Evolutionary conservation across 1,140 invertebrate species (phyloP).

Genomic region (Palaemon carinicauda): DNA sequence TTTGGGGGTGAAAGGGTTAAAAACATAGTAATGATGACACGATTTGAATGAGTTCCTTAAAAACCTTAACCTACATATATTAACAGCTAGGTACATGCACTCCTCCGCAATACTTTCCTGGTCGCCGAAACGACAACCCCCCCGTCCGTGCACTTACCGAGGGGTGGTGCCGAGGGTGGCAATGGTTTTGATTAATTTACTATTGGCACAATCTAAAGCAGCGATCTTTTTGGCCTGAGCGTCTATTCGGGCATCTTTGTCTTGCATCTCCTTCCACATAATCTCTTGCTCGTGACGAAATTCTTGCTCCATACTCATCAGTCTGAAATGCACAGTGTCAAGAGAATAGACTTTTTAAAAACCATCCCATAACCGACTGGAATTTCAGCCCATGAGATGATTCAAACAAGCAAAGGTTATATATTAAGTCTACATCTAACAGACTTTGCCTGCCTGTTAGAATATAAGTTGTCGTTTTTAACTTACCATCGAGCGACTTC

Average conservation of each 20-base stretch:
- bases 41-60: too few relatives aligned
- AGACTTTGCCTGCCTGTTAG: too few relatives aligned
- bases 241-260: constrained; percentile 41
- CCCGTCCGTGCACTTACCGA: background rate
- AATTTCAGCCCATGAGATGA: background rate
- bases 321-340: background rate
- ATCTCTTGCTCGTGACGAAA: constrained; percentile 44
- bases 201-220: constrained; percentile 45
- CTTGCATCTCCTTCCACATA: constrained; percentile 38
- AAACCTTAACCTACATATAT: too few relatives aligned
- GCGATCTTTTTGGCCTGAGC: constrained; percentile 48
- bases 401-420: too few relatives aligned
- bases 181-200: constrained; percentile 44
- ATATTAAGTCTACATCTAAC: too few relatives aligned
- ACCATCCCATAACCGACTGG: background rate
- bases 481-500: too few relatives aligned
- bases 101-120: too few relatives aligned
- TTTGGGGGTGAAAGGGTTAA: too few relatives aligned
- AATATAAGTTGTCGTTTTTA: too few relatives aligned
- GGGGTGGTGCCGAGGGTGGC: constrained; percentile 29
- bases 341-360: background rate
- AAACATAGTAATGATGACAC: too few relatives aligned
- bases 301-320: constrained; percentile 53
- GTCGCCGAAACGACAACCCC: too few relatives aligned
- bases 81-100: background rate